A percentile compares a stretch with the other conserved stretches of the same genome.
phyloP scores from a whole-genome alignment of 2,113 vertebrate species.

The Rhinogobius similis region DNA sequence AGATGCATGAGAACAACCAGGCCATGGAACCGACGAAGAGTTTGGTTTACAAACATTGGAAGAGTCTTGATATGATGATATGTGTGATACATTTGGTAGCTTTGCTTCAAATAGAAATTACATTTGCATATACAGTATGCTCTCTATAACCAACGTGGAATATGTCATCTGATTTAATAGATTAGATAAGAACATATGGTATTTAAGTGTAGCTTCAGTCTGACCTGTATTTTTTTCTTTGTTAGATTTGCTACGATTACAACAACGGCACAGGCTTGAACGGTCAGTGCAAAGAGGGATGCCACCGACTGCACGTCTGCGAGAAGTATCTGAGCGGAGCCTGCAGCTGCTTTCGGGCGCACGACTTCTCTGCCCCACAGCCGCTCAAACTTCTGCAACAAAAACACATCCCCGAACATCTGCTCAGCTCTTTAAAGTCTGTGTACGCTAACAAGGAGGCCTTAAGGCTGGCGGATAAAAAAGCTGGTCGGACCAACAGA shows the following conservation, averaged over 20 bases:
- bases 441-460: conserved; percentile 64
- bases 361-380: conserved; percentile 66
- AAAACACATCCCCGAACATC: conserved; percentile 33
- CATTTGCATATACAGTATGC: too few relatives aligned
- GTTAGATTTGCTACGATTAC: conserved; percentile 64
- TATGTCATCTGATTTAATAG: too few relatives aligned
- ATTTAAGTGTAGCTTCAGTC: background rate
- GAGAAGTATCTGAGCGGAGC: conserved; percentile 43
- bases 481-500: background rate
- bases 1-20: too few relatives aligned
- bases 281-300: conserved; percentile 44
- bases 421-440: conserved; percentile 49
- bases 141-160: too few relatives aligned
- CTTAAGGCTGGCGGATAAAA: conserved; percentile 22
- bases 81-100: too few relatives aligned
- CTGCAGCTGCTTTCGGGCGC: conserved; percentile 63
- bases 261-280: conserved; percentile 57
- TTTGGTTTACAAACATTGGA: too few relatives aligned
- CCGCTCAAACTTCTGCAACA: conserved; percentile 48
- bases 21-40: too few relatives aligned
- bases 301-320: conserved; percentile 72
- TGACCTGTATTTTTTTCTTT: background rate
- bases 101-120: too few relatives aligned
- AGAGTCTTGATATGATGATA: too few relatives aligned
- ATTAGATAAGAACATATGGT: too few relatives aligned